Conservation (phyloP, 2,888 invertebrate species). For the Brachylomia viminalis region DNA sequence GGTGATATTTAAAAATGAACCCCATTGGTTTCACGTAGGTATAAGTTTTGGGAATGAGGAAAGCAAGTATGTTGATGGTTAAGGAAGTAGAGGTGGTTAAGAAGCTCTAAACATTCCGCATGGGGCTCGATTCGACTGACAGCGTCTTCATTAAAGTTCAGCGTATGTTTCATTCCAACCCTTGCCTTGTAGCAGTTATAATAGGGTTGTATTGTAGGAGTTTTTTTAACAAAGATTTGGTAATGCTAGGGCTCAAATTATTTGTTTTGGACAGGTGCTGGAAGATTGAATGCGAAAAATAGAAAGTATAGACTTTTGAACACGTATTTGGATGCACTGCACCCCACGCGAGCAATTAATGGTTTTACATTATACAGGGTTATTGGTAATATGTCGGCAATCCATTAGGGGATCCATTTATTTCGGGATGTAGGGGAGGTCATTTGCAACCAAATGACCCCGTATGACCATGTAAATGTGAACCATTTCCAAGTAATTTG, state of each 20-base stretch:
- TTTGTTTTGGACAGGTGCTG: slow-evolving; percentile 10
- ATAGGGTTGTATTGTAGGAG: slow-evolving; percentile 24
- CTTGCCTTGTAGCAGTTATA: slow-evolving; percentile 60
- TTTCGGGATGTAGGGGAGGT: no score
- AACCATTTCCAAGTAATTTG: no score
- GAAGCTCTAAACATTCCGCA: slow-evolving; percentile 44
- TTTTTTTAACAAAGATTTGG: slow-evolving; percentile 14
- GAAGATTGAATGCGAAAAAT: neutral
- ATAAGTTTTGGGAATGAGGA: neutral
- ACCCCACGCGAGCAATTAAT: neutral
- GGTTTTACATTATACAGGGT: no score
- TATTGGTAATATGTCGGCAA: no score
- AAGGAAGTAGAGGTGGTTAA: no score
- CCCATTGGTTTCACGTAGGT: neutral
- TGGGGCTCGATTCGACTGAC: slow-evolving; percentile 57
- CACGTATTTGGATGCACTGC: neutral
- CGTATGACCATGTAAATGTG: no score
- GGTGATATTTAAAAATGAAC: slow-evolving; percentile 74
- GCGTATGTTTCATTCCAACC: slow-evolving; percentile 54
- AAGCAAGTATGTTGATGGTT: neutral
- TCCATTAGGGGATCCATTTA: no score
- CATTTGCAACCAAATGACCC: no score
- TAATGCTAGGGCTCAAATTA: neutral
- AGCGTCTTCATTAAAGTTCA: slow-evolving; percentile 68
- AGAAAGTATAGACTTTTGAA: no score